Base-by-base conservation (phyloP, 1,140 invertebrate species). In the Schlechtendalia chinensis region DNA sequence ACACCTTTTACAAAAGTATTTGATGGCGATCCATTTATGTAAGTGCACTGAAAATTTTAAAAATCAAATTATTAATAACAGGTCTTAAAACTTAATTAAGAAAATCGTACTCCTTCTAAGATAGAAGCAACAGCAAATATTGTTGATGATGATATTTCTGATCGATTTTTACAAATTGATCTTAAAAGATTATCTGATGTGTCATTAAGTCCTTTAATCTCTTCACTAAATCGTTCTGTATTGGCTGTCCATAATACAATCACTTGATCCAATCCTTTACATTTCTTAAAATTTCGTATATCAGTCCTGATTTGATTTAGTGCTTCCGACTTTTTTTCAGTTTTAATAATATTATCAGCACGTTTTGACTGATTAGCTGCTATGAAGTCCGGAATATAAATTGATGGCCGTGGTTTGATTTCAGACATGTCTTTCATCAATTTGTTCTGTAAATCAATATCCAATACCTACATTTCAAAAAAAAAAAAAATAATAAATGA, bases 241-340 rank as follows among this genome's bases (percentile, higher is more conserved):
- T 98, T 98, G 0, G 96, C 97, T 0, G 96, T 98, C 96, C 97
- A 98, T 39, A 98, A 85, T 10, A 98, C 88, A 71, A 98, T 94
- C 0, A 98, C 89, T 84, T 93, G 91, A 75, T 97, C 94, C 14
- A 91, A 83, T 27, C 89, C 88, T 65, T 89, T 89, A 53, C 87
- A 88, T 32, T 87, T 84, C 83, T 93, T 93, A 85, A 97, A 98
- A 83, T 95, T 91, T 47, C 88, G 85, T 82, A 98, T 98, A 84
- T 98, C 95, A 11, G 88, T 87, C 39, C 94, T 89, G 22, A 98
- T 89, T 82, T 90, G 87, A 69, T 93, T 86, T 81, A 96, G 87
- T 83, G 93, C 92, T 84, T 95, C 91, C 72, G 86, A 84, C 83
- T 91, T 91, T 0, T 88, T 90, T 0, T 89, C 89, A 22, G 91